phyloP scores from a whole-genome alignment of 2,888 invertebrate genomes.

The Lymantria dispar region DNA sequence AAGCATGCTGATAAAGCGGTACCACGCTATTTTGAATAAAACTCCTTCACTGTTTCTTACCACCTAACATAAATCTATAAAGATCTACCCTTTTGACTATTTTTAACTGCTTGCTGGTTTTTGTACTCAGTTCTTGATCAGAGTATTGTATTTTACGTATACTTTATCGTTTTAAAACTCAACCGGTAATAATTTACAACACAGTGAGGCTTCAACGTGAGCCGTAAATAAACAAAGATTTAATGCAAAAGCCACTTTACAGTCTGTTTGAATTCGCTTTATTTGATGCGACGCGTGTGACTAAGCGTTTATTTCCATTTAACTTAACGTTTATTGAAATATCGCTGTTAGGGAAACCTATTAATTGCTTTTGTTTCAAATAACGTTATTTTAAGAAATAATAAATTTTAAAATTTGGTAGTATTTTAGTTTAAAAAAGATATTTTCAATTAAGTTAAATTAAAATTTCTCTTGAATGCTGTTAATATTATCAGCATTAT shows the following conservation, averaged over 20 bases:
- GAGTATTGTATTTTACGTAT: slow-evolving; percentile 56
- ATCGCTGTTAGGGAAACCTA: slow-evolving; percentile 7
- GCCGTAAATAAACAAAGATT: slow-evolving; percentile 65
- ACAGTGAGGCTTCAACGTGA: slow-evolving; percentile 49
- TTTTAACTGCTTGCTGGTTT: slow-evolving; percentile 68
- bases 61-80: slow-evolving; percentile 70
- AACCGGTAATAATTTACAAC: slow-evolving; percentile 62
- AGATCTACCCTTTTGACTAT: slow-evolving; percentile 66
- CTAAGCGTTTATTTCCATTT: slow-evolving; percentile 41
- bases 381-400: too few species aligned
- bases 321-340: slow-evolving; percentile 24
- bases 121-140: slow-evolving; percentile 55
- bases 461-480: too few species aligned
- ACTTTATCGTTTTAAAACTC: slow-evolving; percentile 65
- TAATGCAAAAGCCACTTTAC: slow-evolving; percentile 55
- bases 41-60: slow-evolving; percentile 29
- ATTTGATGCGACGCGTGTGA: slow-evolving; percentile 37
- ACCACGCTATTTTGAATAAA: background rate
- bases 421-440: too few species aligned
- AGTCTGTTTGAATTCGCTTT: slow-evolving; percentile 54
- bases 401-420: too few species aligned
- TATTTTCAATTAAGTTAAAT: too few species aligned
- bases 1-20: too few species aligned
- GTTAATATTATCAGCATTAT: too few species aligned
- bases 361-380: background rate